A percentile compares a stretch with the other conserved stretches of the same genome.
These are phyloP conservation scores for Apis mellifera DNA, from an alignment of 1,140 invertebrate genomes.

Conservation along the genomic window DNA sequence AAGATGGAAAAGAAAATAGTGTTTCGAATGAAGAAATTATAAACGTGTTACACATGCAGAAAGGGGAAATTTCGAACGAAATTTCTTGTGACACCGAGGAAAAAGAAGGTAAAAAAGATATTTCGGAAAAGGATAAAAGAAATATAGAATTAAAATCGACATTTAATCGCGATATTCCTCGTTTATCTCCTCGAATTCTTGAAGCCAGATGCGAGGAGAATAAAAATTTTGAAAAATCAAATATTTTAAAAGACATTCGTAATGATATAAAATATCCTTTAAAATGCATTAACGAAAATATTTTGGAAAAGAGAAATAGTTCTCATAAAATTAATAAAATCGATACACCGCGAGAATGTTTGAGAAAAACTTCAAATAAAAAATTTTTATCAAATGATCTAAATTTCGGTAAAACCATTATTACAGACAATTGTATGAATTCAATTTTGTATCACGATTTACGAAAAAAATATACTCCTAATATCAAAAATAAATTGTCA, in stretches of 20 bases:
- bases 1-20: neutral
- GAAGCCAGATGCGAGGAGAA: neutral
- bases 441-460: slow-evolving; percentile 15
- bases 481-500: neutral
- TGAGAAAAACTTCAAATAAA: neutral
- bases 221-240: neutral
- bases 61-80: neutral
- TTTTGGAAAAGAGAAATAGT: neutral
- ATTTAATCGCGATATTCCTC: too few species aligned
- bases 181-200: neutral
- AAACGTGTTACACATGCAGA: neutral
- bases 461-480: neutral
- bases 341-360: neutral
- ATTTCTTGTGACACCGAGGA: neutral
- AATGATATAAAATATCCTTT: neutral
- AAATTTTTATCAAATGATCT: slow-evolving; percentile 1
- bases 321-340: neutral
- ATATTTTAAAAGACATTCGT: neutral
- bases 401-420: neutral
- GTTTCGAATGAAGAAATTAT: too few species aligned
- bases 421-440: slow-evolving; percentile 1
- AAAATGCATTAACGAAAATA: neutral
- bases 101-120: neutral
- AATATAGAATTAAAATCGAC: neutral
- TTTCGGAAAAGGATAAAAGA: neutral